A percentile compares a stretch with the other conserved stretches of the same genome.
Conservation (phyloP, 2,113 vertebrate genomes). For the Orcinus orca region DNA sequence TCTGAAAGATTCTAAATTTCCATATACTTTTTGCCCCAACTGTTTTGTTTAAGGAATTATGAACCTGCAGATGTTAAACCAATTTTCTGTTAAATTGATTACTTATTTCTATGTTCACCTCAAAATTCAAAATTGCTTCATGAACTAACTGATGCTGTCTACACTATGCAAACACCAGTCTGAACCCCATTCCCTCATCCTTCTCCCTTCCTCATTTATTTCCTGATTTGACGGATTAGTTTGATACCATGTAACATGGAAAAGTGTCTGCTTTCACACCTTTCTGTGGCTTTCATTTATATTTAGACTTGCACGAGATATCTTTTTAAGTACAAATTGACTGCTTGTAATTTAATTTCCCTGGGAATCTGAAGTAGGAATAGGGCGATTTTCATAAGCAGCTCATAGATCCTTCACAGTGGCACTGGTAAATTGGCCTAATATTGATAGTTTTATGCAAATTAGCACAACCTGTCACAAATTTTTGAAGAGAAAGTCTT, state of each 20-base stretch:
- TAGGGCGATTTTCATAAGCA: constrained; percentile 63
- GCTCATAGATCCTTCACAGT: constrained; percentile 43
- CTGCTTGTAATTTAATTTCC: constrained; percentile 57
- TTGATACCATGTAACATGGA: not conserved
- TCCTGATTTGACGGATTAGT: not conserved
- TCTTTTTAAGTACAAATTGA: constrained; percentile 42
- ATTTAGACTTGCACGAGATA: constrained; percentile 48
- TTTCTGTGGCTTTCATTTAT: constrained; percentile 19
- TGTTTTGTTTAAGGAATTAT: not conserved
- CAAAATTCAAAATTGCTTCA: not conserved
- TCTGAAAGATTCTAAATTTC: not conserved
- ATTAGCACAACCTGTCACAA: constrained; percentile 54
- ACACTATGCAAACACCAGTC: not conserved
- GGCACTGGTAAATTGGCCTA: constrained; percentile 54
- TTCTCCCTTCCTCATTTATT: not conserved
- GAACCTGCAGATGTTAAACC: not conserved
- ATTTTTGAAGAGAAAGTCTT: constrained; percentile 53
- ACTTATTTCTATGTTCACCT: not conserved
- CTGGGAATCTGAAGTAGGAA: constrained; percentile 42
- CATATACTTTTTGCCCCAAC: not conserved
- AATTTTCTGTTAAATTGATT: not conserved
- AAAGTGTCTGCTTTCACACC: not conserved
- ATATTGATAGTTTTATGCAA: constrained; percentile 69
- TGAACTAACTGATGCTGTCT: not conserved
- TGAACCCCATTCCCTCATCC: not conserved